These are phyloP conservation scores for Lasioglossum zephyrum DNA, from an alignment of 2,888 invertebrate genomes.

Conservation along the genomic window DNA sequence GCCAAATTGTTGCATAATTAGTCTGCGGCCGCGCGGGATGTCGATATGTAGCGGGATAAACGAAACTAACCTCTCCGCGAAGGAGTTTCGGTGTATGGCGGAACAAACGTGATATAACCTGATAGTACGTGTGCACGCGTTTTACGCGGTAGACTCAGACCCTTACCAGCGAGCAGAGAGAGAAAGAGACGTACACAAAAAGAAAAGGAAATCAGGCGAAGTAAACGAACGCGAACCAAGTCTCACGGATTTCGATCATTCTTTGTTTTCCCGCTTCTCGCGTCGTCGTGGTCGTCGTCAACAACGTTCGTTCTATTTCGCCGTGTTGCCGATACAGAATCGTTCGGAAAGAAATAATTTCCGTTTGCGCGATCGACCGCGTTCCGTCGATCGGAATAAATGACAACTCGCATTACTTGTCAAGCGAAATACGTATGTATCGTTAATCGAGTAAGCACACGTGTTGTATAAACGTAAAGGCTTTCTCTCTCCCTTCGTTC, in stretches of 20 bases:
- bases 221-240: not conserved
- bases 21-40: not conserved
- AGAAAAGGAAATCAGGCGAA: not conserved
- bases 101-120: conserved; percentile 14
- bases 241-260: not conserved
- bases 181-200: not conserved
- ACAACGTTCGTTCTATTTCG: not conserved
- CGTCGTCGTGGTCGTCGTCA: not conserved
- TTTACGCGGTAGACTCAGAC: not conserved
- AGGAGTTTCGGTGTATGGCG: not conserved
- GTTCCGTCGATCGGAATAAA: conserved; percentile 8
- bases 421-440: conserved; percentile 2
- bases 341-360: not conserved
- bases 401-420: not conserved
- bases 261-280: conserved; percentile 16
- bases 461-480: not conserved
- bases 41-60: conserved; percentile 15
- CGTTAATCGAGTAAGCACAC: conserved; percentile 24
- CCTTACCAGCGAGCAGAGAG: not conserved
- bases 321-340: not conserved
- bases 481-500: not conserved
- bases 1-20: conserved; percentile 65
- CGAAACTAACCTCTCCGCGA: conserved; percentile 26
- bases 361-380: not conserved
- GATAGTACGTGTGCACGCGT: not conserved